Percentiles rank a stretch among this genome's conserved stretches.
phyloP scores from a whole-genome alignment of 2,113 vertebrate species.

The Pionites leucogaster region DNA sequence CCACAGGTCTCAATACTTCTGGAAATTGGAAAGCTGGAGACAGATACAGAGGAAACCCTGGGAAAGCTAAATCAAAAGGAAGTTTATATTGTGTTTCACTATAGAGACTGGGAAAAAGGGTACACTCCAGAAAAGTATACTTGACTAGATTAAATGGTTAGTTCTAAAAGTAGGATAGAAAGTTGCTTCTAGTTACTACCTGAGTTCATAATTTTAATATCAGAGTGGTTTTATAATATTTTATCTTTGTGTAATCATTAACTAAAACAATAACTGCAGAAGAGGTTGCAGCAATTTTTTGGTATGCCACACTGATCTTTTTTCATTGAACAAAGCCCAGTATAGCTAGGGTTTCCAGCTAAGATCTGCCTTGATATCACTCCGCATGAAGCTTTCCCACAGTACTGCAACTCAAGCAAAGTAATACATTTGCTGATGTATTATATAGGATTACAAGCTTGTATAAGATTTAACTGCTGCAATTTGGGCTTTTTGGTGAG shows the following conservation, averaged over 20 bases:
- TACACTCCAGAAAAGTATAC: neutral
- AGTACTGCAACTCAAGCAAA: neutral
- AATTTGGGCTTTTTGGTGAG: neutral
- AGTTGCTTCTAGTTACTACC: neutral
- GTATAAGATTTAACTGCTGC: neutral
- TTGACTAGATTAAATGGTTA: neutral
- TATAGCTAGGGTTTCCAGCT: neutral
- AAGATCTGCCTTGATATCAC: neutral
- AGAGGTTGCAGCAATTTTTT: neutral
- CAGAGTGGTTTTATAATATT: neutral
- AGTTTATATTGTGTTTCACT: neutral
- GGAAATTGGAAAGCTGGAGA: neutral
- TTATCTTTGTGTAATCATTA: neutral
- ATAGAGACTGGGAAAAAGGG: neutral
- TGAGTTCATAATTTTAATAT: neutral
- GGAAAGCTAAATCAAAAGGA: neutral
- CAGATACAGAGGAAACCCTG: neutral
- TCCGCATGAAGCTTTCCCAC: neutral
- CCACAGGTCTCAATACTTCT: neutral
- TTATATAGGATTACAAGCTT: neutral
- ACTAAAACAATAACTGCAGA: neutral
- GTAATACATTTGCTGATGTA: neutral
- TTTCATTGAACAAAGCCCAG: neutral
- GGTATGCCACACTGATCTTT: neutral
- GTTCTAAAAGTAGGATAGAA: neutral